phyloP scores from a whole-genome alignment of 2,113 vertebrate genomes.

The Geococcyx californianus region DNA sequence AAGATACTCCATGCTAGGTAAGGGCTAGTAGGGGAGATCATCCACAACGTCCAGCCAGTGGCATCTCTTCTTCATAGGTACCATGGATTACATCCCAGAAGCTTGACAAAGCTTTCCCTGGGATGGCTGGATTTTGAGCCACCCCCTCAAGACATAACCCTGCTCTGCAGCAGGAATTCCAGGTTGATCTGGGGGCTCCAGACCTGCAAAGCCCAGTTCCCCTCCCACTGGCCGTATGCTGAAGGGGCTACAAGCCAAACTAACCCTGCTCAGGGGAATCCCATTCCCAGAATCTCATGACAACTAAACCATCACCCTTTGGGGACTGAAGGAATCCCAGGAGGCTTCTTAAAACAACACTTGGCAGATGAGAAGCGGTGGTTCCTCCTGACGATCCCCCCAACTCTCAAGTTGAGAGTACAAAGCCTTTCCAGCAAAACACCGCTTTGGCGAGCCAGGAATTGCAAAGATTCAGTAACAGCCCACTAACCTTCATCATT shows the following conservation, averaged over 20 bases:
- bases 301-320: not conserved
- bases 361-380: not conserved
- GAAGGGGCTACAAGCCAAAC: not conserved
- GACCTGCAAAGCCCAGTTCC: not conserved
- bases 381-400: not conserved
- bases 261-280: accelerated
- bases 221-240: not conserved
- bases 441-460: accelerated
- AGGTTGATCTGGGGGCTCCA: too few species aligned
- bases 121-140: not conserved
- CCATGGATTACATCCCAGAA: not conserved
- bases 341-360: not conserved
- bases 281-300: not conserved
- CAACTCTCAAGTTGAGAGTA: not conserved
- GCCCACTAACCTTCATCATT: constrained; percentile 93
- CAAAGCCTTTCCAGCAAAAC: not conserved
- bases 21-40: not conserved
- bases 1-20: not conserved
- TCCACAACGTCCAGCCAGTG: too few species aligned
- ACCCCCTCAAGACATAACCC: not conserved
- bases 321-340: not conserved
- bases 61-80: not conserved
- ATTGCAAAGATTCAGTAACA: not conserved
- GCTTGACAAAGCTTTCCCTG: not conserved
- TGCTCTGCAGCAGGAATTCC: not conserved